These are phyloP conservation scores for Pseudopleuronectes americanus DNA, from an alignment of 2,797 vertebrate genomes.

Conservation along the genomic window DNA sequence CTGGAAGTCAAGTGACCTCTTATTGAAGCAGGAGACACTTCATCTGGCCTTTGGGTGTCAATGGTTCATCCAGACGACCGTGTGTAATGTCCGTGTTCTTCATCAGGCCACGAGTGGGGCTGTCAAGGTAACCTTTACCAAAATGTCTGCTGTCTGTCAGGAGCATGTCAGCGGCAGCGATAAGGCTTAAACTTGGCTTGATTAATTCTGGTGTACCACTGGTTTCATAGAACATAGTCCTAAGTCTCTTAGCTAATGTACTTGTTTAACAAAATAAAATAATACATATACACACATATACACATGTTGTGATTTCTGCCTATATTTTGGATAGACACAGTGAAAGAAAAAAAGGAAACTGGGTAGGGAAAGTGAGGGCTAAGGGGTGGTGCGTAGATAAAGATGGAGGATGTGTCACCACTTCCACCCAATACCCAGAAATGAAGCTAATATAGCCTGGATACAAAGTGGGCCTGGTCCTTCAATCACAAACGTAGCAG, in stretches of 20 bases:
- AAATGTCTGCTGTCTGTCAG: conserved; percentile 61
- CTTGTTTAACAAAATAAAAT: too few species aligned
- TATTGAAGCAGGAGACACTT: conserved; percentile 17
- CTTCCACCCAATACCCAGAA: too few species aligned
- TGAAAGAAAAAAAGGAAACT: too few species aligned
- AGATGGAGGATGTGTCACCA: too few species aligned
- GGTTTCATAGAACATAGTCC: neutral
- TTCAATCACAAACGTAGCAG: too few species aligned
- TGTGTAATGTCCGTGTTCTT: conserved; percentile 32
- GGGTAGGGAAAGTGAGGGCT: too few species aligned
- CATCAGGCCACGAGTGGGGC: conserved; percentile 39
- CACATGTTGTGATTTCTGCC: too few species aligned
- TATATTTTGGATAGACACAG: too few species aligned
- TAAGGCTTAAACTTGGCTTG: conserved; percentile 49
- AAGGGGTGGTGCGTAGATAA: too few species aligned
- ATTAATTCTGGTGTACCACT: conserved; percentile 2
- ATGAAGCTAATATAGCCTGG: too few species aligned
- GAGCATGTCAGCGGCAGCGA: conserved; percentile 64
- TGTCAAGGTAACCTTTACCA: conserved; percentile 72
- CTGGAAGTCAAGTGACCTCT: conserved; percentile 68
- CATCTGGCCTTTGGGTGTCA: conserved; percentile 3
- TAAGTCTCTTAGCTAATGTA: neutral
- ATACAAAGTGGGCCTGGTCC: too few species aligned
- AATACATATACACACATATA: too few species aligned
- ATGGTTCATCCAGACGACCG: conserved; percentile 13